Percentiles rank a stretch among this genome's conserved stretches.
phyloP scores from a whole-genome alignment of 2,888 invertebrate species.

The Sphecodes monilicornis region DNA sequence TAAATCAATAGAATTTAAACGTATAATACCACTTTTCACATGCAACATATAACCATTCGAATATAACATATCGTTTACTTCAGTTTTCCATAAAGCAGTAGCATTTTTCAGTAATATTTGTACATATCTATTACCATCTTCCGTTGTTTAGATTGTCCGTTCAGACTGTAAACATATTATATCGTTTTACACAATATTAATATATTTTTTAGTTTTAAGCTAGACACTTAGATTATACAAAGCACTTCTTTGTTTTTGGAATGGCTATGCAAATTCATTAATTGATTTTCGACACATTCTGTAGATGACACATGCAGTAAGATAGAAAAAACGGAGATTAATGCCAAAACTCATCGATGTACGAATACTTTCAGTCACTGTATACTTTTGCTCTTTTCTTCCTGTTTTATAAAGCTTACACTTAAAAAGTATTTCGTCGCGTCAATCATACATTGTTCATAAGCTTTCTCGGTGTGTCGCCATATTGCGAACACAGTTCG shows the following conservation, averaged over 20 bases:
- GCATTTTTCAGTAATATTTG: neutral
- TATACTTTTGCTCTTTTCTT: neutral
- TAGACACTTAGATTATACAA: neutral
- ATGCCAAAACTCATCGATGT: neutral
- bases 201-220: slow-evolving; percentile 5
- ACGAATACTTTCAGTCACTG: too few relatives aligned
- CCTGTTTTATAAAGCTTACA: neutral
- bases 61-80: too few relatives aligned
- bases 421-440: neutral
- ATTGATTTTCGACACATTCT: neutral
- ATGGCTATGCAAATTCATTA: neutral
- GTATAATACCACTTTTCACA: too few relatives aligned
- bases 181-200: neutral
- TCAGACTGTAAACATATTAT: neutral
- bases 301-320: neutral
- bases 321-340: neutral
- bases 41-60: neutral
- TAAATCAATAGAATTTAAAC: neutral
- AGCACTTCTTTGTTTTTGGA: neutral
- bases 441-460: neutral
- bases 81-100: too few relatives aligned
- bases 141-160: neutral
- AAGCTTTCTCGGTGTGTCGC: neutral
- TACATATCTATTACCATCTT: neutral
- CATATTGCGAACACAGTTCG: neutral